Evolutionary conservation across 2,888 invertebrate genomes (phyloP), one percentile per base, ranked within the genome.

Genomic region (Lepidonotus clava): DNA sequence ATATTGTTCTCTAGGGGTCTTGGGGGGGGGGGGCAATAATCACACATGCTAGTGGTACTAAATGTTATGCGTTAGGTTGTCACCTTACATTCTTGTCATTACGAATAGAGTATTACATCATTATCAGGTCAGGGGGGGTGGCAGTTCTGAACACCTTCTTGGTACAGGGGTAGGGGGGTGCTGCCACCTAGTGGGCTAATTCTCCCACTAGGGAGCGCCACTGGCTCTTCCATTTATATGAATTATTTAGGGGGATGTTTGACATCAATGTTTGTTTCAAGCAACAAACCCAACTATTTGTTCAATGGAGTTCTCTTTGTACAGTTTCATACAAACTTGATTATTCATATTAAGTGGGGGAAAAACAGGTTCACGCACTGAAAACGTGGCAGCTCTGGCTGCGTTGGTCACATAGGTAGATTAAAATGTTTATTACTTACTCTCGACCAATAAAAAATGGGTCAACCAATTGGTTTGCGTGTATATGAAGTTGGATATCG

Each of bases 141-240:
- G 71, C 8, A 18, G 71, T 71, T 71, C 71, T 80, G 80, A 80
- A 80, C 80, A 80, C 80, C 28, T 14, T 51, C 51, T 14, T 21
- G 80, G 24, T 80, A 80, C 6, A 71, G 41, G n/a, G 51, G 80
- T 28, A 46, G 14, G 21, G 28, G 46, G 28, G 80, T 34, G 38
- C 32, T 38, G 76, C 76, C 28, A 34, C 76, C 38, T 5, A 61
- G n/a, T 14, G 61, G 61, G 11, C n/a, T 67, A 34, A 67, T 28
- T 28, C 14, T n/a, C n/a, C 21, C 11, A 76, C 76, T 28, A 76
- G 76, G 76, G 38, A 24, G 76, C 24, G 61, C 61, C 61, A 61
- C 2, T 6, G 46, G 18, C 6, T 6, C 8, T 6, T 46, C 46
- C 46, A 46, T 46, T 46, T 46, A 46, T 46, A 53, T 53, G 53